Percentiles rank a stretch among this genome's conserved stretches.
phyloP scores from a whole-genome alignment of 2,888 invertebrate genomes.

The Galeruca laticollis region DNA sequence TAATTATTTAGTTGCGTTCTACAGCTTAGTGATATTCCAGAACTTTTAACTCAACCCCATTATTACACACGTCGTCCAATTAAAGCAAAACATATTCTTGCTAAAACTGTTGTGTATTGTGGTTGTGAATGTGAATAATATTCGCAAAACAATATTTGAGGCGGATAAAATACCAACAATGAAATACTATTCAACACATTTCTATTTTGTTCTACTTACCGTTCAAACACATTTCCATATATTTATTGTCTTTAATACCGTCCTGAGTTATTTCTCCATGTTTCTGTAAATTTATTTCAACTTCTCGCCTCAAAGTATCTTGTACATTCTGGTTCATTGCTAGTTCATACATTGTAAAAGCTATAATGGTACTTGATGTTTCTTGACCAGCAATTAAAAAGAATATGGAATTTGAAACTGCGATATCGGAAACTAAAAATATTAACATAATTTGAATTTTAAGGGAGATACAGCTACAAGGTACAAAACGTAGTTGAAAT shows the following conservation, averaged over 20 bases:
- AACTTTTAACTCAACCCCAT: too few relatives aligned
- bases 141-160: too few relatives aligned
- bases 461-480: too few relatives aligned
- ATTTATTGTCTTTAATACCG: constrained; percentile 67
- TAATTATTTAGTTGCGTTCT: too few relatives aligned
- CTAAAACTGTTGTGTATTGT: too few relatives aligned
- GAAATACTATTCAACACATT: too few relatives aligned
- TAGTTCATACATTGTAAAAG: constrained; percentile 70
- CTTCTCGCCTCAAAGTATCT: constrained; percentile 68
- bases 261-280: constrained; percentile 67
- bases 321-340: constrained; percentile 70
- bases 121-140: too few relatives aligned
- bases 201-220: constrained; percentile 29
- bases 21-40: too few relatives aligned
- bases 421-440: background rate
- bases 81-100: too few relatives aligned
- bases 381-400: constrained; percentile 75
- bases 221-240: constrained; percentile 34
- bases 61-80: too few relatives aligned
- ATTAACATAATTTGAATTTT: background rate
- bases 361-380: constrained; percentile 72
- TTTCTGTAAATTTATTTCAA: constrained; percentile 63
- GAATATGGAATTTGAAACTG: constrained; percentile 41
- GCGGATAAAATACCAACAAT: too few relatives aligned
- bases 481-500: too few relatives aligned